Percentiles rank a stretch among this genome's conserved stretches.
Conservation (phyloP, 2,888 invertebrate genomes). For the Napeogenes inachia region DNA sequence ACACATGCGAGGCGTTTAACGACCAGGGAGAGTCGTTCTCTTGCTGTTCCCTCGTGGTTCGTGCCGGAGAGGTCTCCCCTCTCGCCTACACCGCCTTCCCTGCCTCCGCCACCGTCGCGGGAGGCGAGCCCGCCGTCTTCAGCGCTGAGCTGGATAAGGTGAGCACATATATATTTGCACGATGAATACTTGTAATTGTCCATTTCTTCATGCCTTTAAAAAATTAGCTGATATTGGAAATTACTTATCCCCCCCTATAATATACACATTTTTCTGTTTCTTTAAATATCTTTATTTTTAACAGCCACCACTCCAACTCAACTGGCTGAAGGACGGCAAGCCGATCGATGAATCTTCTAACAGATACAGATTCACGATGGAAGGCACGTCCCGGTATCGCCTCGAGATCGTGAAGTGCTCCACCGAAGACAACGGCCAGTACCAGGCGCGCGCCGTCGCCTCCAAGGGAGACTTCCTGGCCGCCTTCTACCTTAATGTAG, state of each 20-base stretch:
- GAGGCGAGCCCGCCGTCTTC: constrained; percentile 88
- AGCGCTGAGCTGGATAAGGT: constrained; percentile 86
- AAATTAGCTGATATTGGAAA: no score
- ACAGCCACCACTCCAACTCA: constrained; percentile 80
- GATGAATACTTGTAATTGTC: not conserved
- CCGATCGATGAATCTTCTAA: constrained; percentile 87
- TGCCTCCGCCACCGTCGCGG: constrained; percentile 87
- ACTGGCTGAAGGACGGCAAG: constrained; percentile 96
- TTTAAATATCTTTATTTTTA: constrained; percentile 10
- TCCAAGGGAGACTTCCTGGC: constrained; percentile 90
- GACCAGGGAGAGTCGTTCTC: constrained; percentile 96
- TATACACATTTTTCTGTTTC: no score
- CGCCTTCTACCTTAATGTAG: constrained; percentile 92
- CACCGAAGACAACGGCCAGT: constrained; percentile 90
- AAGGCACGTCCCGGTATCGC: constrained; percentile 86
- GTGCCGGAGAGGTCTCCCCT: constrained; percentile 89
- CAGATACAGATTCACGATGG: constrained; percentile 89
- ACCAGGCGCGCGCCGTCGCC: constrained; percentile 89
- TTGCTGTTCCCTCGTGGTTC: constrained; percentile 90
- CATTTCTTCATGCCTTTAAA: no score
- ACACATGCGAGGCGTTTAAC: constrained; percentile 97
- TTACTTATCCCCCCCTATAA: no score
- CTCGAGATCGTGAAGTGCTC: constrained; percentile 86
- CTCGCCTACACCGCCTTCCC: constrained; percentile 95
- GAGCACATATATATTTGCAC: constrained; percentile 3